Base-by-base conservation (phyloP, 2,113 vertebrate species). In the Pedionomus torquatus region DNA sequence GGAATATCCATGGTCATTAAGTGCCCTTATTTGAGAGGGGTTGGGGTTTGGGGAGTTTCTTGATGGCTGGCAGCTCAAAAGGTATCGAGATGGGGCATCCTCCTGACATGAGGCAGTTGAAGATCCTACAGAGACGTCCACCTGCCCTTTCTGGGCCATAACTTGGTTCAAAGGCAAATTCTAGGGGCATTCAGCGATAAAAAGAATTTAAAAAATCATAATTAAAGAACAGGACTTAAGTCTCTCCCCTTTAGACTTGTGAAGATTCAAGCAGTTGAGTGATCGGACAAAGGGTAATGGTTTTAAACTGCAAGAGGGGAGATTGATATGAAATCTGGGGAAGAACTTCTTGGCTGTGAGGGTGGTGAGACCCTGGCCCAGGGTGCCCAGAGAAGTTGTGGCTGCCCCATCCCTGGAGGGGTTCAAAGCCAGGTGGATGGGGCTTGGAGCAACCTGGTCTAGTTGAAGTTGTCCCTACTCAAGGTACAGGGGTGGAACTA, bases 41-140 rank as follows among this genome's bases (percentile, higher is more conserved):
- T 25, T 35, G 68, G 57, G 1, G 19, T 63, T 48, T 58, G 60
- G 7, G 37, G 17, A 2, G 1, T 49, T 79, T 51, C 74, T 58
- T n/a, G 5, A 3, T 7, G 25, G 16, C 0, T 44, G 41, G 64
- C 58, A 57, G 46, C 7, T 4, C 64, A 52, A 54, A 90, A 57
- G 35, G 18, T 46, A 37, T 17, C 3, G 4, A 49, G 28, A 19
- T 0, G 0, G 30, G 44, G 10, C 17, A 10, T 39, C 13, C n/a
- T 69, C 30, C 55, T 37, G 20, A 25, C 49, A 54, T 3, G 52
- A 20, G 5, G 24, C 43, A 71, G 28, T 7, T 2, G 2, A 13
- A 43, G 54, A 33, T 78, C 30, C 69, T 31, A 23, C 41, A 61
- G 30, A 24, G 44, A 69, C 20, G 1, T 64, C 33, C 58, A 63